These are phyloP conservation scores for Amphipyra berbera DNA, from an alignment of 2,888 invertebrate species.

Conservation along the genomic window DNA sequence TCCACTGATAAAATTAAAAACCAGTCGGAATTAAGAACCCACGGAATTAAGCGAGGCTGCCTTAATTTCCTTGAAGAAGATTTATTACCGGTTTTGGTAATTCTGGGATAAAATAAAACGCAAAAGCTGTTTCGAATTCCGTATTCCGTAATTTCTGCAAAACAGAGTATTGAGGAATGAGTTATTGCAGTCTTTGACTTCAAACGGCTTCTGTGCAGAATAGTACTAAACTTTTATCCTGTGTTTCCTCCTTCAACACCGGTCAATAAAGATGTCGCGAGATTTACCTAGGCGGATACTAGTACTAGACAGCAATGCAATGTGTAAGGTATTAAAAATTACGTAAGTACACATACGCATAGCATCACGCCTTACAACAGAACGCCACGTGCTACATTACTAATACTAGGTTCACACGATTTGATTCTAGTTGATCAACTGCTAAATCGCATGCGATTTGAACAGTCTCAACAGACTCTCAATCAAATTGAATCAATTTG, in stretches of 20 bases:
- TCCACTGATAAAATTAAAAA: conserved; percentile 48
- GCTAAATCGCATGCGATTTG: no score
- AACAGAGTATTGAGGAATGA: conserved; percentile 20
- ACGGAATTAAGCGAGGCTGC: conserved; percentile 39
- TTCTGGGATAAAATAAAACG: conserved; percentile 24
- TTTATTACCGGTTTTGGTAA: conserved; percentile 35
- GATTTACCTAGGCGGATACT: no score
- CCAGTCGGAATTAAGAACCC: conserved; percentile 26
- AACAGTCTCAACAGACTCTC: no score
- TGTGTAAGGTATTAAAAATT: no score
- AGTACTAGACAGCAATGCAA: no score
- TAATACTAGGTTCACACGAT: no score
- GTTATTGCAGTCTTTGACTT: conserved; percentile 4
- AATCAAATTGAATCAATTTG: no score
- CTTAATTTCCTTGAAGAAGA: conserved; percentile 43
- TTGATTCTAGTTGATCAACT: no score
- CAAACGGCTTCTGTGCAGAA: neutral
- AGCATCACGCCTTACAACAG: no score
- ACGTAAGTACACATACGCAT: no score
- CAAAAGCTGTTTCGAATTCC: conserved; percentile 24
- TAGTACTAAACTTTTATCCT: neutral
- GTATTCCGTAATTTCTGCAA: conserved; percentile 6
- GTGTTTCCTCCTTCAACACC: neutral
- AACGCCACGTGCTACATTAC: no score
- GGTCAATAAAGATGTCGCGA: neutral